phyloP scores from a whole-genome alignment of 30 jellyfish, hydroid and myxozoan species.

The Chironex yamaguchii region DNA sequence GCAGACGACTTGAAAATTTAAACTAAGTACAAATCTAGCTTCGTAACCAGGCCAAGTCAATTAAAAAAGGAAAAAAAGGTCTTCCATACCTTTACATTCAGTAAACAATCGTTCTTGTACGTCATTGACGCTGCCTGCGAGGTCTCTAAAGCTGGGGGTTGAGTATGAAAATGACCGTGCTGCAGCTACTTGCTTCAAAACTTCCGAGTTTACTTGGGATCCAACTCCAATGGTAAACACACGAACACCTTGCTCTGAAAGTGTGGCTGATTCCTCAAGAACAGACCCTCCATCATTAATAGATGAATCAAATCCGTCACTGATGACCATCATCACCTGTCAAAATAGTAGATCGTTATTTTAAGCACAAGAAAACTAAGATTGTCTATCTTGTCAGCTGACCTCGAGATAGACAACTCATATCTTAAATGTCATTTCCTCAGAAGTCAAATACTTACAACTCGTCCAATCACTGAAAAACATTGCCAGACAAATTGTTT shows the following conservation, averaged over 20 bases:
- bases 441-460: too few relatives aligned
- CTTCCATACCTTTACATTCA: slow-evolving; percentile 37
- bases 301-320: slow-evolving; percentile 75
- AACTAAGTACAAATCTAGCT: too few relatives aligned
- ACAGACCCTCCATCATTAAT: slow-evolving; percentile 59
- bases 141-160: slow-evolving; percentile 67
- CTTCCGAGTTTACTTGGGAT: slow-evolving; percentile 61
- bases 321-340: slow-evolving; percentile 64
- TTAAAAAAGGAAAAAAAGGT: not conserved
- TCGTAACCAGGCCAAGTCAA: too few relatives aligned
- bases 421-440: too few relatives aligned
- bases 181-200: slow-evolving; percentile 75
- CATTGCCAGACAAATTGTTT: too few relatives aligned
- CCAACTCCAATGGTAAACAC: slow-evolving; percentile 84
- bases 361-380: too few relatives aligned
- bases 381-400: too few relatives aligned
- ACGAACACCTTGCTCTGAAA: slow-evolving; percentile 63
- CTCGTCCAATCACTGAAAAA: too few relatives aligned
- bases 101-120: slow-evolving; percentile 32
- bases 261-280: slow-evolving; percentile 8
- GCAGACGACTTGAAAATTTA: not conserved
- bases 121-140: slow-evolving; percentile 13
- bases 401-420: too few relatives aligned
- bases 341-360: not conserved
- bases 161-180: slow-evolving; percentile 35